Percentiles rank a stretch among this genome's conserved stretches.
Conservation (phyloP, 2,113 vertebrate genomes). For the Semnornis frantzii region DNA sequence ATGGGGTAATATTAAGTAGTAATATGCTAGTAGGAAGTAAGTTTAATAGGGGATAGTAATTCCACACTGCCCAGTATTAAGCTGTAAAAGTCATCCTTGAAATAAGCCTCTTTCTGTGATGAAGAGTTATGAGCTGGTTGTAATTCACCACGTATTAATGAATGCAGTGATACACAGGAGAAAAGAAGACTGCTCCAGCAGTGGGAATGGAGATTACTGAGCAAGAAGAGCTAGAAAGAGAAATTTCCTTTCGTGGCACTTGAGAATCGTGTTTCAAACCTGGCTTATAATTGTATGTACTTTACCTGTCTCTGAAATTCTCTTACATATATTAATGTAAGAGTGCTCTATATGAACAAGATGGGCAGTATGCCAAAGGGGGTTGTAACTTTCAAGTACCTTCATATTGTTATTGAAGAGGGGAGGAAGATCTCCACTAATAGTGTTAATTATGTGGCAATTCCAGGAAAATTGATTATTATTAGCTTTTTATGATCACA, state of each 20-base stretch:
- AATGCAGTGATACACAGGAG: constrained; percentile 7
- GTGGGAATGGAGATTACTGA: background rate
- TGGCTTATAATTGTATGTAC: background rate
- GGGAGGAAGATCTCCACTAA: constrained; percentile 32
- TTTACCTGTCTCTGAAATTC: constrained; percentile 47
- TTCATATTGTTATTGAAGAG: background rate
- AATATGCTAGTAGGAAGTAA: background rate
- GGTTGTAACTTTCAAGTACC: background rate
- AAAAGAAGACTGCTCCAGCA: background rate
- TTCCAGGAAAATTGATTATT: constrained; percentile 53
- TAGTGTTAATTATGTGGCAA: constrained; percentile 40
- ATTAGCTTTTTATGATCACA: constrained; percentile 61
- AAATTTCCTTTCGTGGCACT: constrained; percentile 12
- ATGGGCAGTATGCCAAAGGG: background rate
- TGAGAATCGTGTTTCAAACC: constrained; percentile 22
- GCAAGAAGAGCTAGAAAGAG: constrained; percentile 4
- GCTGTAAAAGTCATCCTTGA: constrained; percentile 5
- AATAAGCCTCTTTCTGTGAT: background rate
- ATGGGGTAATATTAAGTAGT: background rate
- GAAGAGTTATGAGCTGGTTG: constrained; percentile 23
- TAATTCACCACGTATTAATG: constrained; percentile 48
- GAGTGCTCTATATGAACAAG: background rate
- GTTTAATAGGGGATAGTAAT: background rate
- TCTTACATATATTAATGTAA: background rate
- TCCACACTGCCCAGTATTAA: constrained; percentile 10